phyloP scores from a whole-genome alignment of 1,140 invertebrate species.

The Penaeus japonicus region DNA sequence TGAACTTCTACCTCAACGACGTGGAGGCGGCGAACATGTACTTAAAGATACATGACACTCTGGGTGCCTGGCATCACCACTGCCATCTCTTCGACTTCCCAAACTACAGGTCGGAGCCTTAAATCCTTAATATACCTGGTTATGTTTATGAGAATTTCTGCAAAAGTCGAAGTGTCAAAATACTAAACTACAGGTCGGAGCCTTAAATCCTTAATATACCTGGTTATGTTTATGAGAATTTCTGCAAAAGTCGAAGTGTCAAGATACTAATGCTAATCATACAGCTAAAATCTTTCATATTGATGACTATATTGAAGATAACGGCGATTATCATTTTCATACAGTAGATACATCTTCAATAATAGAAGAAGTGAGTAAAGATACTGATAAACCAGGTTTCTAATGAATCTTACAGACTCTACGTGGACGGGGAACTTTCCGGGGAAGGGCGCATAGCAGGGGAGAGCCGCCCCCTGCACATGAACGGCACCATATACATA shows the following conservation, averaged over 20 bases:
- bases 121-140: too few relatives aligned
- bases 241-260: too few relatives aligned
- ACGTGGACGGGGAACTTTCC: conserved; percentile 18
- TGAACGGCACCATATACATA: conserved; percentile 43
- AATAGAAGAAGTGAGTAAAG: too few relatives aligned
- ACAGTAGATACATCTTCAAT: too few relatives aligned
- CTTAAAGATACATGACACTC: conserved; percentile 19
- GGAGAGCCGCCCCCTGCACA: background rate
- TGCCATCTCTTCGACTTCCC: conserved; percentile 33
- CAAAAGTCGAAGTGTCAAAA: too few relatives aligned
- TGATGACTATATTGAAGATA: too few relatives aligned
- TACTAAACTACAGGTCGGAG: conserved; percentile 24
- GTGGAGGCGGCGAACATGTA: conserved; percentile 25
- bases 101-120: background rate
- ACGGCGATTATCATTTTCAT: too few relatives aligned
- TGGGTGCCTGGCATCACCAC: conserved; percentile 36
- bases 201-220: too few relatives aligned
- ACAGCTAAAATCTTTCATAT: too few relatives aligned
- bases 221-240: too few relatives aligned
- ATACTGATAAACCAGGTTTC: too few relatives aligned
- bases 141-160: too few relatives aligned
- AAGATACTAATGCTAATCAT: background rate
- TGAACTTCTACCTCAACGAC: conserved; percentile 45
- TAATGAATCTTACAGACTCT: background rate
- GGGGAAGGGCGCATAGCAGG: conserved; percentile 17